Percentiles rank a stretch among this genome's conserved stretches.
Evolutionary conservation across 2,888 invertebrate genomes (phyloP).

Genomic region (Tenthredo amoena): DNA sequence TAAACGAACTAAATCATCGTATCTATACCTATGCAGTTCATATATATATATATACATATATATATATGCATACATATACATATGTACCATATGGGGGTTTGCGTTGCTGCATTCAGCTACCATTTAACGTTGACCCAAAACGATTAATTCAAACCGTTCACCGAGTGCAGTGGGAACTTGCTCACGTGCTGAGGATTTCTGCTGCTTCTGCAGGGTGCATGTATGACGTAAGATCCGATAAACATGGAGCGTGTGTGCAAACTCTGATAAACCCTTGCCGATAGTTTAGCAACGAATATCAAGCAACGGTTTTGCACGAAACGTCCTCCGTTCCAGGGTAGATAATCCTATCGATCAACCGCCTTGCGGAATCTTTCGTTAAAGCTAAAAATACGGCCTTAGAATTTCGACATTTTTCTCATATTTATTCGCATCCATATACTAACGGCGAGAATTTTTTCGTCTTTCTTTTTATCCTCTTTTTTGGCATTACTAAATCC

Average conservation of each 20-base stretch:
- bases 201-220: neutral
- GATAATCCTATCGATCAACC: slow-evolving; percentile 9
- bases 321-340: neutral
- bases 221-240: slow-evolving; percentile 41
- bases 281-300: slow-evolving; percentile 43
- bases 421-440: neutral
- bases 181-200: slow-evolving; percentile 14
- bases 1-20: slow-evolving; percentile 1
- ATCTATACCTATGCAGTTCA: neutral
- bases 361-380: neutral
- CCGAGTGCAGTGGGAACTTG: slow-evolving; percentile 1
- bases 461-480: neutral
- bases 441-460: neutral
- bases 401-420: neutral
- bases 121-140: slow-evolving; percentile 43
- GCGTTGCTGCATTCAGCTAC: slow-evolving; percentile 12
- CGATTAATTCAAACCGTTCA: slow-evolving; percentile 44
- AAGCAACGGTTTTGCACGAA: slow-evolving; percentile 19
- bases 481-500: neutral
- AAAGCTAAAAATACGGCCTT: neutral
- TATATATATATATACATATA: neutral
- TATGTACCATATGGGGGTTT: slow-evolving; percentile 13
- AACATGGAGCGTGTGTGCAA: slow-evolving; percentile 24
- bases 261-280: slow-evolving; percentile 31
- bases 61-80: no score